Percentiles rank a stretch among this genome's conserved stretches.
Evolutionary conservation across 1,140 invertebrate species (phyloP).

Genomic region (Pectinophora gossypiella): DNA sequence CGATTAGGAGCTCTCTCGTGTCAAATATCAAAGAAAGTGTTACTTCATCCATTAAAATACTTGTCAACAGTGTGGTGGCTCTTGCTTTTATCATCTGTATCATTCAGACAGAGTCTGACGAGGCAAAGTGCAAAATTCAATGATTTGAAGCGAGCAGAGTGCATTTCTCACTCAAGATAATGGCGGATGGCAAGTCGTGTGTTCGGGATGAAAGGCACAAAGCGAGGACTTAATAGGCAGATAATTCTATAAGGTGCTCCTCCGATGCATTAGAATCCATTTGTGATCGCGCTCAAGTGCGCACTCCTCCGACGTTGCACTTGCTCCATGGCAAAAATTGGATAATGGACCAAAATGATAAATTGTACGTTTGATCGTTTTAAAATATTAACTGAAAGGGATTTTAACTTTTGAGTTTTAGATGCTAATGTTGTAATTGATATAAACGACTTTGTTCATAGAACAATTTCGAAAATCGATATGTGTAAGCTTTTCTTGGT

Average conservation of each 20-base stretch:
- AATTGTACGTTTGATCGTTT: not conserved
- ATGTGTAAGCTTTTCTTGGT: too few relatives aligned
- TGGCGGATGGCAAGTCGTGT: constrained; percentile 35
- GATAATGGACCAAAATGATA: not conserved
- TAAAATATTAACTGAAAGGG: too few relatives aligned
- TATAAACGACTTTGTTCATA: too few relatives aligned
- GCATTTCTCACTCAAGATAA: constrained; percentile 33
- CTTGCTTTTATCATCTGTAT: not conserved
- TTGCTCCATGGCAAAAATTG: not conserved
- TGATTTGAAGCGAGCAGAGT: constrained; percentile 4
- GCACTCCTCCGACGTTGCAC: not conserved
- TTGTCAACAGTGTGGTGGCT: not conserved
- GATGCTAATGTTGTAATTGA: too few relatives aligned
- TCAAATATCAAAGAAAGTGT: constrained; percentile 6
- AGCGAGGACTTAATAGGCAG: constrained; percentile 69
- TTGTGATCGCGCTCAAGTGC: not conserved
- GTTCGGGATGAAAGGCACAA: constrained; percentile 68
- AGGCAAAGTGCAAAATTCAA: constrained; percentile 19
- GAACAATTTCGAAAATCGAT: too few relatives aligned
- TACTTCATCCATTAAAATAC: constrained; percentile 9
- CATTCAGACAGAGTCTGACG: not conserved
- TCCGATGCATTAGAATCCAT: not conserved
- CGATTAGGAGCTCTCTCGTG: not conserved
- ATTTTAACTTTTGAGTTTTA: too few relatives aligned
- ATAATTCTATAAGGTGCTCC: constrained; percentile 56